These are phyloP conservation scores for Julus scanicus DNA, from an alignment of 2,888 invertebrate genomes.

Conservation along the genomic window DNA sequence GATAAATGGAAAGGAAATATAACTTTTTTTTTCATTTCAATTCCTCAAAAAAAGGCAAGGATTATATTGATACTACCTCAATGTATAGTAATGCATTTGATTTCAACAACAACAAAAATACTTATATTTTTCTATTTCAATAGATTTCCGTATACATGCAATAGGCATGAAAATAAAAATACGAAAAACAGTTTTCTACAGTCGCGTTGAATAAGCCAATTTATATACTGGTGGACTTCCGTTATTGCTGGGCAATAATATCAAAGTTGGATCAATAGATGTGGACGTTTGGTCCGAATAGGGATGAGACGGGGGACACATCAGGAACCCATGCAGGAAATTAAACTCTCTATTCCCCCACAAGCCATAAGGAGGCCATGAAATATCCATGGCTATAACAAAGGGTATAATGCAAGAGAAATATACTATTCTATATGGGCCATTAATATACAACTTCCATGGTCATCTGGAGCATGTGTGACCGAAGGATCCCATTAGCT, in stretches of 20 bases:
- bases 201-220: slow-evolving; percentile 2
- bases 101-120: not conserved
- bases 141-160: not conserved
- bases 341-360: slow-evolving; percentile 37
- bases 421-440: slow-evolving; percentile 13
- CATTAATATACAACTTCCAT: slow-evolving; percentile 8
- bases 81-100: slow-evolving; percentile 29
- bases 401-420: not conserved
- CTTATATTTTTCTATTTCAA: not conserved
- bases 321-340: slow-evolving; percentile 36
- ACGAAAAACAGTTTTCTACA: not conserved
- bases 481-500: not conserved
- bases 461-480: not conserved
- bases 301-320: not conserved
- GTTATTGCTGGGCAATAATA: slow-evolving; percentile 30
- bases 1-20: not conserved
- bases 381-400: slow-evolving; percentile 21
- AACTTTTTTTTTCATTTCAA: slow-evolving; percentile 17
- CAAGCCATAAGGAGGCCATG: slow-evolving; percentile 39
- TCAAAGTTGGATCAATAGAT: not conserved
- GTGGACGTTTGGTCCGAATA: not conserved
- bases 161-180: not conserved
- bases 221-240: slow-evolving; percentile 15
- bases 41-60: not conserved
- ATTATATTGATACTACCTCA: no score